Evolutionary conservation across 2,888 invertebrate species (phyloP), one percentile per base, ranked within the genome.

Genomic region (Conus canariensis): DNA sequence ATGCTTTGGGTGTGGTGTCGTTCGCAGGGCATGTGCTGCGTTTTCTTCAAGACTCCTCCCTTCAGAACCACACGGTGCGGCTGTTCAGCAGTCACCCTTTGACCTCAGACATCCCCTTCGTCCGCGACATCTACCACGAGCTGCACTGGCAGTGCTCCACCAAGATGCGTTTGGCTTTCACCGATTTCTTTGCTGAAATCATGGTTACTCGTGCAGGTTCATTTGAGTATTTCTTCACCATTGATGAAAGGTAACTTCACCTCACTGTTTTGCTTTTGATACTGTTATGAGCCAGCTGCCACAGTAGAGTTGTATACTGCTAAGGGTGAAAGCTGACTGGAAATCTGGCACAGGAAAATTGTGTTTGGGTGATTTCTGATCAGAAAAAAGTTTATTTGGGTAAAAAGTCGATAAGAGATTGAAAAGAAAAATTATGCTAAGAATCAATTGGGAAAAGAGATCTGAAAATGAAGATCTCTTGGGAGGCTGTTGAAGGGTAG

Each of bases 51-150:
- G 97, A 97, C 92, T 98, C 98, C 30, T 97, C 98, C 67, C 97
- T 99, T 89, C 97, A 98, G 95, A 99, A 99, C 0, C 97, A 97
- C 90, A 97, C 97, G 94, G 98, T 99, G 45, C 97, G 97, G 90
- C 97, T 98, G 93, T 98, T 98, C 95, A 98, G 98, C 91, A 99
- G 99, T 96, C 98, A 98, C 96, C 98, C 98, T 0, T 83, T 89
- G 19, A 91, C 90, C 19, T 94, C 95, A 82, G 95, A 95, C 59
- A 96, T 97, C 88, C 96, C 97, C 90, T 96, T 96, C 96, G 97
- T 97, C 88, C 97, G 98, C 93, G 97, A 97, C 90, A 97, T 97
- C 94, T 99, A 98, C 96, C 97, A 97, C 91, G 97, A 97, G 92
- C 96, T 99, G 92, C 97, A 97, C 95, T 99, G 98, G 98, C 95